Evolutionary conservation across 2,888 invertebrate species (phyloP), one percentile per base, ranked within the genome.

Genomic region (Sisyra terminalis): DNA sequence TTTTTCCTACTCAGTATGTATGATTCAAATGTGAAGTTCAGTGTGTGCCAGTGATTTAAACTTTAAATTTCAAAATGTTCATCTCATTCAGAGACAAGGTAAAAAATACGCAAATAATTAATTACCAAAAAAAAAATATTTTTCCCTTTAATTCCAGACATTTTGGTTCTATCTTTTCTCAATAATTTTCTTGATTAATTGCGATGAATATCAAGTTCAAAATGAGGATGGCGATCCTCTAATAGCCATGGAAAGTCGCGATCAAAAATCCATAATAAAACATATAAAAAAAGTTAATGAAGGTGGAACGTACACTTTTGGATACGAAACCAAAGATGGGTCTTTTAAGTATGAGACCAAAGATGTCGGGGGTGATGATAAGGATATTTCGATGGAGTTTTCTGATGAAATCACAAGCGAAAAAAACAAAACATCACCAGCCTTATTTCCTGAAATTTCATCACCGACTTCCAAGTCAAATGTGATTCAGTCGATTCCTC

Each of bases 331-430:
- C 2, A 84, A 81, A 39, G 86, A 86, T 58, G 86, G 86, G 3
- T 81, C 83, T 0, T 86, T 85, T 59, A 85, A 86, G 66, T 83
- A 85, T 45, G 85, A 85, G 63, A 85, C 80, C 53, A 67, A 84
- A 47, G 83, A 83, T 59, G 79, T 81, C 39, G 64, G 75, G 46
- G 84, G 84, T 7, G 81, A 83, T 57, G 79, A 85, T 48, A 84
- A 83, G 59, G 85, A 85, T 32, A 81, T 86, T 42, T 81, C 84
- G 1, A 86, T 86, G 58, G 24, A 24, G 7, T 24, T 24, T 24
- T 24, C 24, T 24, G 24, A 24, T 24, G 24, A 24, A 24, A 70
- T 70, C 16, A 71, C 74, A 11, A 71, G 67, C 47, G 70, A 71
- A 47, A 67, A 65, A 40, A 64, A 66, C 5, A 67, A 65, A 57